Evolutionary conservation across 2,888 invertebrate species (phyloP).

Genomic region (Cosmopolites sordidus): DNA sequence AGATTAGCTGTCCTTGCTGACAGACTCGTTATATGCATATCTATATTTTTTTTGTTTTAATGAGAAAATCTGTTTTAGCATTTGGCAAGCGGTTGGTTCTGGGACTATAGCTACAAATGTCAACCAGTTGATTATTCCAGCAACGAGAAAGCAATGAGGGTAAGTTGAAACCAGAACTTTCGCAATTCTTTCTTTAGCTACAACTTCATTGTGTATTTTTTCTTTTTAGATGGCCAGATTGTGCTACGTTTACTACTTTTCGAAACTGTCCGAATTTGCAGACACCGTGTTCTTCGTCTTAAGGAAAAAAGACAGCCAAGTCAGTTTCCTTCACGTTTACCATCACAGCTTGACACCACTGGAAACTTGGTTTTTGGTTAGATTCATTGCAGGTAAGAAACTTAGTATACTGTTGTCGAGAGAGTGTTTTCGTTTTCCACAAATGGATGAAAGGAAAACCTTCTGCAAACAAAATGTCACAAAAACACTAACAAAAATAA

Average conservation of each 20-base stretch:
- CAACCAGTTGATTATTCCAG: constrained; percentile 93
- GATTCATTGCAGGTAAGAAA: constrained; percentile 66
- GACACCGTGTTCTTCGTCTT: constrained; percentile 85
- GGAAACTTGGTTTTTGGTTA: constrained; percentile 74
- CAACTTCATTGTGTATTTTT: neutral
- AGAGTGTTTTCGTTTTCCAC: too few species aligned
- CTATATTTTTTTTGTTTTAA: too few species aligned
- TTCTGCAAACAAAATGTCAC: too few species aligned
- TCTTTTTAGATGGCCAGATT: constrained; percentile 74
- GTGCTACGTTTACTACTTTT: constrained; percentile 88
- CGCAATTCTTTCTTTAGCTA: too few species aligned
- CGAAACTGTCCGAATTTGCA: constrained; percentile 81
- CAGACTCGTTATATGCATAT: too few species aligned
- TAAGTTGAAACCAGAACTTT: constrained; percentile 60
- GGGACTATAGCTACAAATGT: constrained; percentile 85
- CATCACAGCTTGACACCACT: constrained; percentile 77
- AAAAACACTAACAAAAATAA: too few species aligned
- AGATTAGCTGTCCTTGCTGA: too few species aligned
- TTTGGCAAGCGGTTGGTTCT: constrained; percentile 85
- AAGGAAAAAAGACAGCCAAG: constrained; percentile 79
- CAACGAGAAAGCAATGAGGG: constrained; percentile 77
- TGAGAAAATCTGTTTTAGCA: constrained; percentile 57
- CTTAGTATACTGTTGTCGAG: too few species aligned
- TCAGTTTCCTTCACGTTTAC: constrained; percentile 79
- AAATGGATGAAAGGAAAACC: too few species aligned